Conservation (phyloP, 1,140 invertebrate genomes). For the Hylaeus anthracinus region DNA sequence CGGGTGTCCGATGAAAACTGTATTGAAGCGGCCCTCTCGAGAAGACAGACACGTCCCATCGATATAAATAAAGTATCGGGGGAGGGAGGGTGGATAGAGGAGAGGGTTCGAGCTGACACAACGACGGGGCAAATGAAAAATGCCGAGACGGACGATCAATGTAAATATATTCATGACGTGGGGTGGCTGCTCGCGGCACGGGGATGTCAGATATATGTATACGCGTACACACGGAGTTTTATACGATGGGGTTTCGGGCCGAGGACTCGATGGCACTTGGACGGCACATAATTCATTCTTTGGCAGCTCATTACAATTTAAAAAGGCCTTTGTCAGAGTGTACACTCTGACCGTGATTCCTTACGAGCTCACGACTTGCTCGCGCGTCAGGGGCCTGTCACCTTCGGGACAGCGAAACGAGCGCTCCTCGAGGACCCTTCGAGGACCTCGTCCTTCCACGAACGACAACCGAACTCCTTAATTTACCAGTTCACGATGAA, state of each 20-base stretch:
- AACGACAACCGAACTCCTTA: conserved; percentile 14
- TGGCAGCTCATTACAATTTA: conserved; percentile 82
- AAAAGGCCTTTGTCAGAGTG: conserved; percentile 75
- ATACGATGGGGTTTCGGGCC: conserved; percentile 57
- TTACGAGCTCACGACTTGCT: conserved; percentile 43
- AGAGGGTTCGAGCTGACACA: conserved; percentile 56
- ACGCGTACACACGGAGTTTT: conserved; percentile 46
- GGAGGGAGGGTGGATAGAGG: conserved; percentile 46
- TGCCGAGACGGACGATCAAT: conserved; percentile 80
- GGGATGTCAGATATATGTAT: conserved; percentile 63
- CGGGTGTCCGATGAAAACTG: conserved; percentile 51
- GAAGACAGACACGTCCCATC: conserved; percentile 59
- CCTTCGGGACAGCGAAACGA: conserved; percentile 20
- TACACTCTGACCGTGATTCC: conserved; percentile 62
- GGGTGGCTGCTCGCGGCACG: conserved; percentile 72
- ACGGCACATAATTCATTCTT: conserved; percentile 80
- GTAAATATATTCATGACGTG: conserved; percentile 82
- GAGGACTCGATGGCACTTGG: conserved; percentile 75
- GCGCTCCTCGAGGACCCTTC: background rate
- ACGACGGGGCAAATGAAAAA: conserved; percentile 78
- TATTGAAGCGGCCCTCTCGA: conserved; percentile 40
- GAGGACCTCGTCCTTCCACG: conserved; percentile 10
- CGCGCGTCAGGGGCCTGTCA: conserved; percentile 36
- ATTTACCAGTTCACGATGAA: background rate
- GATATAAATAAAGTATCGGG: conserved; percentile 72